Percentiles rank a stretch among this genome's conserved stretches.
Evolutionary conservation across 2,797 vertebrate species (phyloP).

Genomic region (Xerus rutilus): DNA sequence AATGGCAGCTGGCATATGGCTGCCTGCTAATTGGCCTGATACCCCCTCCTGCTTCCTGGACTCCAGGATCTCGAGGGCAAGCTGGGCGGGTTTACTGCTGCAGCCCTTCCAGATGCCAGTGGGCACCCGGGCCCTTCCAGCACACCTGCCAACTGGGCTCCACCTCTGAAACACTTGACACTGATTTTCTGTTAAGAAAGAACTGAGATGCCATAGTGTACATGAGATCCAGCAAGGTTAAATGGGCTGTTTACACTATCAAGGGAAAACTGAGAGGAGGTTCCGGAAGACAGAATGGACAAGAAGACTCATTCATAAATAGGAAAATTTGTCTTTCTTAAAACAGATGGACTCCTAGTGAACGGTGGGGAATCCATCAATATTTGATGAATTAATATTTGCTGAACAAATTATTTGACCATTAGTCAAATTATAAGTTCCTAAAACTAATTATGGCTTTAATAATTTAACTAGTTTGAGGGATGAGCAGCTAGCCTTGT

Average conservation of each 20-base stretch:
- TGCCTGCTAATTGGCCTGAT: neutral
- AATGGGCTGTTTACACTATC: neutral
- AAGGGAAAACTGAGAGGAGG: neutral
- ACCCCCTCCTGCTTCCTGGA: neutral
- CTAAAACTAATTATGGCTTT: slow-evolving; percentile 16
- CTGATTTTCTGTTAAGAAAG: neutral
- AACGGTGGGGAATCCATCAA: neutral
- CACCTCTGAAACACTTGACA: neutral
- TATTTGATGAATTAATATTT: slow-evolving; percentile 70
- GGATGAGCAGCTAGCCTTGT: neutral
- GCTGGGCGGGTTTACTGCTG: neutral
- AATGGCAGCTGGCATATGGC: neutral
- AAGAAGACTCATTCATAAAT: neutral
- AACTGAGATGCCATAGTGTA: neutral
- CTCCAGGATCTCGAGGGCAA: neutral
- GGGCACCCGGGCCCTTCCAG: neutral
- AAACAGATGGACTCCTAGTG: neutral
- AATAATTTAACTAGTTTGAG: slow-evolving; percentile 40
- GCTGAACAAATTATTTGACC: neutral
- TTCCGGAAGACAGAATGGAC: neutral
- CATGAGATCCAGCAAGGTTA: neutral
- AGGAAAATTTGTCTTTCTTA: neutral
- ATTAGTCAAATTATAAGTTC: slow-evolving; percentile 35
- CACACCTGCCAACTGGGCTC: neutral
- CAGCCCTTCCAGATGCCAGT: slow-evolving; percentile 17